phyloP scores from a whole-genome alignment of 2,888 invertebrate genomes.

The Eustalomyia histrio region DNA sequence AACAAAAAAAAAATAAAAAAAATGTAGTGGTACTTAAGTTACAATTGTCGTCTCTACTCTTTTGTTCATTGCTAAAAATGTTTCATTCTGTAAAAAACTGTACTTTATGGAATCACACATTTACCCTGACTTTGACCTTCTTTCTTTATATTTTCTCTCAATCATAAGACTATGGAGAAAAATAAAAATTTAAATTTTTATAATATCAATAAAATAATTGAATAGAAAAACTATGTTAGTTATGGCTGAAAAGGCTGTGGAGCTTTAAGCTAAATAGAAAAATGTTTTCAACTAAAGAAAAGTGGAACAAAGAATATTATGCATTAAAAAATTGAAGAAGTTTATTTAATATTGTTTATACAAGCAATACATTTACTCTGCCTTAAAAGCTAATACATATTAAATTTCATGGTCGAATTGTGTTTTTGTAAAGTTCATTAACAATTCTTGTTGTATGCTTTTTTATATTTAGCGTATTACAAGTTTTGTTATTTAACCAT shows the following conservation, averaged over 20 bases:
- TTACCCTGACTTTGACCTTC: conserved; percentile 25
- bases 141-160: neutral
- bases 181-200: conserved; percentile 3
- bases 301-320: neutral
- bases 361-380: neutral
- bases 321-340: neutral
- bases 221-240: neutral
- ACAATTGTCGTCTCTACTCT: neutral
- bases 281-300: neutral
- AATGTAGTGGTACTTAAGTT: neutral
- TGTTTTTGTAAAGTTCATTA: conserved; percentile 40
- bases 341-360: neutral
- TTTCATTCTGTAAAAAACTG: neutral
- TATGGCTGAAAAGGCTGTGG: neutral
- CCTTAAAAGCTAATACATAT: neutral
- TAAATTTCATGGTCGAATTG: conserved; percentile 50
- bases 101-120: neutral
- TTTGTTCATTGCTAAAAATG: neutral
- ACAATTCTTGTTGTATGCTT: conserved; percentile 2
- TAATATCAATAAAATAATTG: conserved; percentile 7
- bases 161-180: neutral
- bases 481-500: no score
- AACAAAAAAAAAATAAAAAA: no score
- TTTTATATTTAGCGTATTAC: no score
- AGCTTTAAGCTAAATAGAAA: neutral